Conservation (phyloP, 2,113 vertebrate genomes). For the Thamnaconus septentrionalis region DNA sequence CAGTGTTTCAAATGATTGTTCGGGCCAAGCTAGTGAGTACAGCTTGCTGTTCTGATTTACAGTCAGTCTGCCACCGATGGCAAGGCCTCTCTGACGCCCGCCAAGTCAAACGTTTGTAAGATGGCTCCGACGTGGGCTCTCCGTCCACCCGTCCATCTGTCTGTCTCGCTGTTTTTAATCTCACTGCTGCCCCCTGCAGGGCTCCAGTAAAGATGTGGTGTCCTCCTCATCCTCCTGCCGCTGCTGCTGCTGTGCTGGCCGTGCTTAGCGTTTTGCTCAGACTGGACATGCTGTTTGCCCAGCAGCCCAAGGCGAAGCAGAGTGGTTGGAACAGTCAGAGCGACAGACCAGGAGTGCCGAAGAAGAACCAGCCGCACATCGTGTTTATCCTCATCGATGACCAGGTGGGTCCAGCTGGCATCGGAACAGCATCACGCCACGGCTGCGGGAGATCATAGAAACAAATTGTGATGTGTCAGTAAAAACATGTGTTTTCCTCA, state of each 20-base stretch:
- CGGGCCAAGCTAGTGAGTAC: constrained; percentile 32
- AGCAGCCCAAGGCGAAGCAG: constrained; percentile 74
- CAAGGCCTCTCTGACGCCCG: not conserved
- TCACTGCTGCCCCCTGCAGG: constrained; percentile 2
- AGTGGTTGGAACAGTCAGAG: constrained; percentile 33
- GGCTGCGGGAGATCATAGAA: too few species aligned
- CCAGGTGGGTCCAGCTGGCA: constrained; percentile 66
- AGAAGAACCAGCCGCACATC: constrained; percentile 83
- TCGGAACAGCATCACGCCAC: not conserved
- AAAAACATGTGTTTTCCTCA: too few species aligned
- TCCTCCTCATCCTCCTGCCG: not conserved
- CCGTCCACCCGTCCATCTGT: not conserved
- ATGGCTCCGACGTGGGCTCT: too few species aligned
- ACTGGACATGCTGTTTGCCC: constrained; percentile 81
- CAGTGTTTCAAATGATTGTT: constrained; percentile 29
- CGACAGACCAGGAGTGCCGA: constrained; percentile 37
- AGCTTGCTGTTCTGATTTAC: constrained; percentile 46
- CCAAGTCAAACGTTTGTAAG: too few species aligned
- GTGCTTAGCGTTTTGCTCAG: constrained; percentile 80
- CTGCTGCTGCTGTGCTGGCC: constrained; percentile 16
- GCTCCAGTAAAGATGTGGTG: constrained; percentile 33
- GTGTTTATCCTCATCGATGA: constrained; percentile 94
- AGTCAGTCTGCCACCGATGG: constrained; percentile 11
- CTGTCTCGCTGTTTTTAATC: not conserved
- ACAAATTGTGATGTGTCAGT: too few species aligned